Conservation (phyloP, 2,113 vertebrate genomes). For the Struthio camelus region DNA sequence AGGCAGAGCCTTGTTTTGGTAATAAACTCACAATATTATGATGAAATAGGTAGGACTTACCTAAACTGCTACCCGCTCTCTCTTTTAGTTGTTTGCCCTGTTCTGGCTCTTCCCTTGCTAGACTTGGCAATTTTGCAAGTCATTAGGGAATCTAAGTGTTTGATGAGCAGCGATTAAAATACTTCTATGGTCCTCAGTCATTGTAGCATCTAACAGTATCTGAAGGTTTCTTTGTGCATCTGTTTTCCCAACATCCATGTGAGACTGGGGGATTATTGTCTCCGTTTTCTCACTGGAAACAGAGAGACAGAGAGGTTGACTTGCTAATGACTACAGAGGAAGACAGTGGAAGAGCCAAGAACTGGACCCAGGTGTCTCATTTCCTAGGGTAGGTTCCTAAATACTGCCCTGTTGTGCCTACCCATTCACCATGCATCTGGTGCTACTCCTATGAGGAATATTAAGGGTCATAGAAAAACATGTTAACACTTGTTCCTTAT, state of each 20-base stretch:
- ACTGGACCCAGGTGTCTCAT: slow-evolving; percentile 53
- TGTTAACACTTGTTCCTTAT: slow-evolving; percentile 42
- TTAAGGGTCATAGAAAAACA: slow-evolving; percentile 13
- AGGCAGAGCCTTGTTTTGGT: neutral
- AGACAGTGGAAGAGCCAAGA: neutral
- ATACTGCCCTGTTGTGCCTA: accelerated
- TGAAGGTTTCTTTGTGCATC: neutral
- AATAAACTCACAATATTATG: neutral
- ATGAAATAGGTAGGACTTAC: neutral
- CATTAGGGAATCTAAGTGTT: neutral
- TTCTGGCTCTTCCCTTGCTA: neutral
- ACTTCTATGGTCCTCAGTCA: neutral
- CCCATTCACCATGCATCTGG: slow-evolving; percentile 42
- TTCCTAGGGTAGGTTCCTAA: slow-evolving; percentile 30
- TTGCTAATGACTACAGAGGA: accelerated
- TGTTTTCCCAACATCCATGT: neutral
- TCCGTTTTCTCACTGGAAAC: neutral
- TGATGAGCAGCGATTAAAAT: neutral
- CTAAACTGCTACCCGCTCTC: neutral
- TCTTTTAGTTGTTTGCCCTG: neutral
- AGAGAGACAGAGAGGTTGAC: neutral
- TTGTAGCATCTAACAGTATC: accelerated
- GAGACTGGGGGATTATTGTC: neutral
- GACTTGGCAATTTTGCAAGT: neutral
- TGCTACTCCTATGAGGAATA: neutral